Percentiles rank a stretch among this genome's conserved stretches.
These are phyloP conservation scores for Gorsachius magnificus DNA, from an alignment of 2,797 vertebrate genomes.

Conservation along the genomic window DNA sequence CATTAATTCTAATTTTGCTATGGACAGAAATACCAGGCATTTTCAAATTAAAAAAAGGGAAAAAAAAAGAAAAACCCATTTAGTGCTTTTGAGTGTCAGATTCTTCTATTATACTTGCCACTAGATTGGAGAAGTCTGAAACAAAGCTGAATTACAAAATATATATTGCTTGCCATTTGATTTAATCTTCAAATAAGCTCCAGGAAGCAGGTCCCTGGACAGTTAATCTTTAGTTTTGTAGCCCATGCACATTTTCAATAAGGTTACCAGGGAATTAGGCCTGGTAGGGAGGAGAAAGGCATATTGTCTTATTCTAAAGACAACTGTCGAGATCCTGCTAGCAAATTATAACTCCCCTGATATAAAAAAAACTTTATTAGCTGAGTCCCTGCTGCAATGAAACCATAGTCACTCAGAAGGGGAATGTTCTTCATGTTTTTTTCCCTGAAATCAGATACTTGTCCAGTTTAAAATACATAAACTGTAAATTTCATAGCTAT, in stretches of 20 bases:
- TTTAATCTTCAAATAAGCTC: conserved; percentile 82
- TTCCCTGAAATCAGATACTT: background rate
- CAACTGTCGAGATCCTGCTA: conserved; percentile 55
- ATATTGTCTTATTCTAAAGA: conserved; percentile 70
- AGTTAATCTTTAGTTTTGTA: conserved; percentile 81
- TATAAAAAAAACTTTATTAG: conserved; percentile 68
- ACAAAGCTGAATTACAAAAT: conserved; percentile 76
- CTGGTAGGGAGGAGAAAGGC: conserved; percentile 60
- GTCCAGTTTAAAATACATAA: background rate
- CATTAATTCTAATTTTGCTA: conserved; percentile 59
- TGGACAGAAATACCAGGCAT: conserved; percentile 51
- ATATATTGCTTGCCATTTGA: conserved; percentile 80
- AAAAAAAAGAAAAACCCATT: background rate
- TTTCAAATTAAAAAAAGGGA: background rate
- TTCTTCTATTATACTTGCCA: conserved; percentile 63
- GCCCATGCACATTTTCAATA: conserved; percentile 80
- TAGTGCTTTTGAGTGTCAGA: conserved; percentile 59
- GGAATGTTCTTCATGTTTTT: background rate
- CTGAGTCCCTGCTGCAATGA: background rate
- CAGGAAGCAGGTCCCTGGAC: conserved; percentile 78
- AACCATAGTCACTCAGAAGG: background rate
- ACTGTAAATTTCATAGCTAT: background rate
- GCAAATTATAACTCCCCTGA: conserved; percentile 68
- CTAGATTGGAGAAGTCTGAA: conserved; percentile 56
- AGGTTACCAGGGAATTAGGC: conserved; percentile 78